Evolutionary conservation across 1,140 invertebrate genomes (phyloP).

Genomic region (Zaprionus gabonicus): DNA sequence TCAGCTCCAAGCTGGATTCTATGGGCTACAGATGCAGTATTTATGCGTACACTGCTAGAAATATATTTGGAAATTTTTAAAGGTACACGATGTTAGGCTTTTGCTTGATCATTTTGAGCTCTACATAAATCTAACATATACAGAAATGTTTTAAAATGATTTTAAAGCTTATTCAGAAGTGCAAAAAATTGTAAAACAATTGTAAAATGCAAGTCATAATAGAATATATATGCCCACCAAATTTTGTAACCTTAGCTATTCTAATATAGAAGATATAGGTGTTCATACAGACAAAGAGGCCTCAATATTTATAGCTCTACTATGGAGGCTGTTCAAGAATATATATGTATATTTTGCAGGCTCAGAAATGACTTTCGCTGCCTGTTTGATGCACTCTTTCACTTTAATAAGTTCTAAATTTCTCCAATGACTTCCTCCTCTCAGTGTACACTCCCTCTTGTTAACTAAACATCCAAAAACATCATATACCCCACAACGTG

Average conservation of each 20-base stretch:
- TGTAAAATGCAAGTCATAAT: not conserved
- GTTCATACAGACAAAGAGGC: not conserved
- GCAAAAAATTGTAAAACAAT: not conserved
- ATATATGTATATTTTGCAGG: no score
- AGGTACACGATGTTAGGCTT: no score
- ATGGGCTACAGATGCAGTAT: not conserved
- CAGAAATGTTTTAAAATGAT: no score
- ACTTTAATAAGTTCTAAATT: not conserved
- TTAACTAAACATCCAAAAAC: not conserved
- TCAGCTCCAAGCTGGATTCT: not conserved
- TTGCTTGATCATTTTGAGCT: no score
- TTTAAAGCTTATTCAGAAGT: no score
- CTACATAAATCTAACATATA: no score
- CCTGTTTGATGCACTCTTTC: no score
- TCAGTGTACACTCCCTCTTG: not conserved
- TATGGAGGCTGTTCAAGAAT: no score
- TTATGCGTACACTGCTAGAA: not conserved
- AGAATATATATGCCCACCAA: not conserved
- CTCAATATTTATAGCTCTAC: no score
- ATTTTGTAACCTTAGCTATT: not conserved
- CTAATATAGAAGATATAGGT: not conserved
- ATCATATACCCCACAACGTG: not conserved
- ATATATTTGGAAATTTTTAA: not conserved
- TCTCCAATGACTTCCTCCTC: not conserved
- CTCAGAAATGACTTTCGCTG: no score